A percentile compares a stretch with the other conserved stretches of the same genome.
These are phyloP conservation scores for Botia almorhae DNA, from an alignment of 2,797 vertebrate species.

Conservation along the genomic window DNA sequence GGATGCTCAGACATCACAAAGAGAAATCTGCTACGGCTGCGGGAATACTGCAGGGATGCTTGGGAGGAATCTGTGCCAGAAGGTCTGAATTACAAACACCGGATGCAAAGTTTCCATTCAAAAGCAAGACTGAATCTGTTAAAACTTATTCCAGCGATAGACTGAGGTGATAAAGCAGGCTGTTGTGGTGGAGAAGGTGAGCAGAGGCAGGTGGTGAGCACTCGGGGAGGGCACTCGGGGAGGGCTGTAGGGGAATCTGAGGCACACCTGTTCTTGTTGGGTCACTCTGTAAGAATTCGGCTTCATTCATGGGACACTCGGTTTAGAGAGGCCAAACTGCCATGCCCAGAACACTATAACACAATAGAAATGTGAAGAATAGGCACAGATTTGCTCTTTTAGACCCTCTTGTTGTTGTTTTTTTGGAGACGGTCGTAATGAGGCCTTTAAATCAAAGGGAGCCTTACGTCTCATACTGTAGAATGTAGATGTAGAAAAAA, in stretches of 20 bases:
- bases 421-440: background rate
- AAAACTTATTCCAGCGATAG: conserved; percentile 50
- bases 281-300: conserved; percentile 75
- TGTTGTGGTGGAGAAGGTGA: conserved; percentile 51
- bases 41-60: conserved; percentile 12
- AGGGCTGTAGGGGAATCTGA: conserved; percentile 75
- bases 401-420: conserved; percentile 23
- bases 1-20: conserved; percentile 27
- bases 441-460: conserved; percentile 30
- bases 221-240: conserved; percentile 62
- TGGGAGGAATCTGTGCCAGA: background rate
- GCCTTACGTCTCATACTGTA: conserved; percentile 24
- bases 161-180: conserved; percentile 38
- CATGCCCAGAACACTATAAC: conserved; percentile 58
- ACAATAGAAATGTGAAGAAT: conserved; percentile 71
- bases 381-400: conserved; percentile 57
- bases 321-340: conserved; percentile 69
- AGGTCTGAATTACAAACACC: conserved; percentile 21
- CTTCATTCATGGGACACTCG: conserved; percentile 68
- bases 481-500: conserved; percentile 31
- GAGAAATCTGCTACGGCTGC: conserved; percentile 38
- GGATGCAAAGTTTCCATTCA: conserved; percentile 31
- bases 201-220: conserved; percentile 60
- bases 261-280: conserved; percentile 79
- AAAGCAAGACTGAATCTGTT: conserved; percentile 62